A percentile compares a stretch with the other conserved stretches of the same genome.
Evolutionary conservation across 2,888 invertebrate genomes (phyloP).

Genomic region (Lasioglossum oenotherae): DNA sequence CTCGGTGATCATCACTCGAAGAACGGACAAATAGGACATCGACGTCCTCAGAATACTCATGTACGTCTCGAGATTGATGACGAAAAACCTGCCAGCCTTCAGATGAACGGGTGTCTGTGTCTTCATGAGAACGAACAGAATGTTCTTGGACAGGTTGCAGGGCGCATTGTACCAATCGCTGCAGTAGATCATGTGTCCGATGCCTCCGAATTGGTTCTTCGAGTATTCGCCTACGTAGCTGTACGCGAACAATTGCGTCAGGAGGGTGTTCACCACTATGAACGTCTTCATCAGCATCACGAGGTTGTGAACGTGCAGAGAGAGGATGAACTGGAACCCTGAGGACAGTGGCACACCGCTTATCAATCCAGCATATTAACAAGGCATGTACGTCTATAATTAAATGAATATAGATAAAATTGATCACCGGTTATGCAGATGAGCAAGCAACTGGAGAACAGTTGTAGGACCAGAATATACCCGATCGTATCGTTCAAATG

Average conservation of each 20-base stretch:
- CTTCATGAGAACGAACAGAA: slow-evolving; percentile 16
- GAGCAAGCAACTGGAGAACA: slow-evolving; percentile 28
- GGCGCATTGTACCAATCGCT: slow-evolving; percentile 34
- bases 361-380: background rate
- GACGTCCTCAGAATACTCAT: slow-evolving; percentile 37
- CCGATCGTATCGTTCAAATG: slow-evolving; percentile 61
- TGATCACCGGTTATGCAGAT: slow-evolving; percentile 30
- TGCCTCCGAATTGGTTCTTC: slow-evolving; percentile 18
- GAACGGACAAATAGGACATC: slow-evolving; percentile 38
- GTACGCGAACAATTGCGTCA: slow-evolving; percentile 32
- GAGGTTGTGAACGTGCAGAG: background rate
- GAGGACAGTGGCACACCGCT: background rate
- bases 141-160: background rate
- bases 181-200: slow-evolving; percentile 18
- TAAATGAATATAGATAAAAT: background rate
- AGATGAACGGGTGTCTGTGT: background rate
- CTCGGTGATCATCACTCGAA: slow-evolving; percentile 31
- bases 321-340: slow-evolving; percentile 38
- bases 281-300: slow-evolving; percentile 17
- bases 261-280: background rate
- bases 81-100: slow-evolving; percentile 16
- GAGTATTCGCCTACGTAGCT: slow-evolving; percentile 46
- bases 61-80: slow-evolving; percentile 29
- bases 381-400: too few species aligned
- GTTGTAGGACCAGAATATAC: slow-evolving; percentile 9